Evolutionary conservation across 2,888 invertebrate species (phyloP).

Genomic region (Polylopha cassiicola): DNA sequence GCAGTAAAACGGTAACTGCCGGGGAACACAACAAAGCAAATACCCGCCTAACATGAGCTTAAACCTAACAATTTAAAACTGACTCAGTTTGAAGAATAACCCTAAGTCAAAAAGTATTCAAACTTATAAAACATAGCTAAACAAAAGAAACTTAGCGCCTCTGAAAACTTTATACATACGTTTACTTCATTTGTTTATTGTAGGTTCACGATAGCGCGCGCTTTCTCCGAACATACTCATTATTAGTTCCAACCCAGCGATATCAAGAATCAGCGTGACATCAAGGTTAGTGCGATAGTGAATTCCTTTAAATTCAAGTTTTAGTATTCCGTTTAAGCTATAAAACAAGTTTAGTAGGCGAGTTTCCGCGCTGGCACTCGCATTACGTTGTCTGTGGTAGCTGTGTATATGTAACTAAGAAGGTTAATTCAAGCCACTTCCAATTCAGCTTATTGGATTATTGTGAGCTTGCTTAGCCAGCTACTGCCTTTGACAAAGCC

Average conservation of each 20-base stretch:
- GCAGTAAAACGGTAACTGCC: conserved; percentile 7
- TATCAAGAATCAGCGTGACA: conserved; percentile 15
- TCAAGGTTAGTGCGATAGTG: conserved; percentile 16
- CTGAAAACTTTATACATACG: too few species aligned
- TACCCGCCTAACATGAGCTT: neutral
- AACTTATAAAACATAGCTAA: too few species aligned
- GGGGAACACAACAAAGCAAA: conserved; percentile 6
- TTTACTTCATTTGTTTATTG: too few species aligned
- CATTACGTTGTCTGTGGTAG: conserved; percentile 24
- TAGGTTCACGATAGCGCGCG: too few species aligned
- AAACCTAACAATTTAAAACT: too few species aligned
- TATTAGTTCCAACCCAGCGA: conserved; percentile 10
- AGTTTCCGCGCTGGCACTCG: conserved; percentile 18
- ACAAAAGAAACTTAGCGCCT: too few species aligned
- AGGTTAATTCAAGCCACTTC: conserved; percentile 53
- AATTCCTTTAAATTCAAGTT: conserved; percentile 11
- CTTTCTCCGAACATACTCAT: too few species aligned
- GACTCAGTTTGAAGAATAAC: too few species aligned
- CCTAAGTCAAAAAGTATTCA: too few species aligned
- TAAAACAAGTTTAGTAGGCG: conserved; percentile 5
- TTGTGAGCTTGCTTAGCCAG: conserved; percentile 19
- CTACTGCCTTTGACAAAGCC: conserved; percentile 23
- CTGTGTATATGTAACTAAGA: conserved; percentile 31
- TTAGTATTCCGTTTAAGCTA: conserved; percentile 4
- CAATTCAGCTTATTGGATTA: conserved; percentile 55